Percentiles rank a stretch among this genome's conserved stretches.
Conservation (phyloP, 2,113 vertebrate species). For the Anthoscopus minutus region DNA sequence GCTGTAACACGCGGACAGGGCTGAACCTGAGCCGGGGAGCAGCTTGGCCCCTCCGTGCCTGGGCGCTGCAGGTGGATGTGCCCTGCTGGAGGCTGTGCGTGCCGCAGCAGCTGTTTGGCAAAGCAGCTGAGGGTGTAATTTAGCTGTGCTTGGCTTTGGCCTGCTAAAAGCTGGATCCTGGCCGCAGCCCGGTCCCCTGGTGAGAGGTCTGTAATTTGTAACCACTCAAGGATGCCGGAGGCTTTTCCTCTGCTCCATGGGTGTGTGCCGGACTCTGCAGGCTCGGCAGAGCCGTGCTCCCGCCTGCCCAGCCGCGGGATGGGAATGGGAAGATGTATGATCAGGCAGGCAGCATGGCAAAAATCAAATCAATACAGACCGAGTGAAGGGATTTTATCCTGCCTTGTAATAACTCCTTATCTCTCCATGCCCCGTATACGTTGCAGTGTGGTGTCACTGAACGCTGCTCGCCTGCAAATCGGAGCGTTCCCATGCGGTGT, state of each 20-base stretch:
- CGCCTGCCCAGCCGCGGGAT: not conserved
- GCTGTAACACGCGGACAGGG: rapidly evolving
- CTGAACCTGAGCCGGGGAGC: rapidly evolving
- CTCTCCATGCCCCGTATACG: not conserved
- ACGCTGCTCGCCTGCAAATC: not conserved
- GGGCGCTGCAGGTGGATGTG: rapidly evolving
- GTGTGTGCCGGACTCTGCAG: rapidly evolving
- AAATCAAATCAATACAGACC: conserved; percentile 5
- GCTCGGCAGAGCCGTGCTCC: rapidly evolving
- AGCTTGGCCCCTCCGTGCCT: rapidly evolving
- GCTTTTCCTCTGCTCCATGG: not conserved
- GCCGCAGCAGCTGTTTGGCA: not conserved
- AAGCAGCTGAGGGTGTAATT: not conserved
- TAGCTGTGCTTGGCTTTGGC: not conserved
- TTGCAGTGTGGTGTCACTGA: not conserved
- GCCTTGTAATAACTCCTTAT: not conserved
- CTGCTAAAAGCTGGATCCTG: not conserved
- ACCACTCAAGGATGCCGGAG: not conserved
- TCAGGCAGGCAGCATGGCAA: not conserved
- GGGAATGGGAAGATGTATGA: not conserved
- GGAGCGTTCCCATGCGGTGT: rapidly evolving
- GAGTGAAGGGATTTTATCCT: not conserved
- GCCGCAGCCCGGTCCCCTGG: not conserved
- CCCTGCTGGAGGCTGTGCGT: not conserved
- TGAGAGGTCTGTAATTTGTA: conserved; percentile 8